Base-by-base conservation (phyloP, 2,113 vertebrate species). In the Pangasianodon hypophthalmus region DNA sequence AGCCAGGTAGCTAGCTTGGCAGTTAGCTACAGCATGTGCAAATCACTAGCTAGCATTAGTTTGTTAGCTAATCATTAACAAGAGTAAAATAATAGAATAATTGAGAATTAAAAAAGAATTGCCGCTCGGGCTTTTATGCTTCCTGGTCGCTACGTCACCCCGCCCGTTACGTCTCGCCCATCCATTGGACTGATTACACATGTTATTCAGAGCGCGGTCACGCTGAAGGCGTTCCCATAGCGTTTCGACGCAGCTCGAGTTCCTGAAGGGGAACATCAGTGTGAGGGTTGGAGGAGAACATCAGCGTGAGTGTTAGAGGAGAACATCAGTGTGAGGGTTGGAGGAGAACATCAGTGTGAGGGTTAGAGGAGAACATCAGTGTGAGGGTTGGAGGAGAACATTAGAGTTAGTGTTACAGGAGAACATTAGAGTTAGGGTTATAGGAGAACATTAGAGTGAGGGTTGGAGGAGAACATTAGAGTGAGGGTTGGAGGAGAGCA, bases 391-490 rank as follows among this genome's bases (percentile, higher is more conserved):
- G 32, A 41, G 79, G 83, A 88, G 84, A 87, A 89, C 71, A 69
- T 93, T 88, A 92, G 94, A 88, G 88, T 86, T 91, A 88, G 86
- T n/a, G 29, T 32, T 48, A 69, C 16, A 69, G 62, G 21, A 77
- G 5, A 32, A 81, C 13, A 9, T 83, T 88, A 91, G 94, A 88
- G 88, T 87, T 91, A 88, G 86, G 62, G 29, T 67, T 26, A 11
- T 6, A 67, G 62, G 10, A 87, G 62, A 50, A 69, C 46, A 24
- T 73, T 24, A 56, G 32, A 7, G 10, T 95, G 95, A 96, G 93
- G 93, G 88, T 88, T 50, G 48, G 54, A 93, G n/a, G n/a, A 32
- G 16, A 37, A 56, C 50, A 82, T 82, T 90, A 92, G 92, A 90
- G 91, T 91, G 44, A 29, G 11, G 44, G 19, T 79, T 79, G 29